A percentile compares a stretch with the other conserved stretches of the same genome.
Evolutionary conservation across 1,140 invertebrate species (phyloP).

Genomic region (Platorchestia sp.): DNA sequence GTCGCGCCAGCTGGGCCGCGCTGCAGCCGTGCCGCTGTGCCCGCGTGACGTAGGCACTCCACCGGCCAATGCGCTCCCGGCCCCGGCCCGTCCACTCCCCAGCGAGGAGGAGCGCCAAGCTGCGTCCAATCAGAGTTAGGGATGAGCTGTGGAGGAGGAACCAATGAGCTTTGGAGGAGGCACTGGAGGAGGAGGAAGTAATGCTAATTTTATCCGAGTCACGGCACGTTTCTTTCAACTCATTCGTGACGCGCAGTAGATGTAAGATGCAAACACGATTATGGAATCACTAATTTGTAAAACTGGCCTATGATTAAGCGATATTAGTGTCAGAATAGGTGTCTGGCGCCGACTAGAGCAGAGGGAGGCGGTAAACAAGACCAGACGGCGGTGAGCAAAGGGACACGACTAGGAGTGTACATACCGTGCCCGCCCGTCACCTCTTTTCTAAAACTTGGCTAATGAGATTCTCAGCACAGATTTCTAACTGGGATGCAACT

Average conservation of each 20-base stretch:
- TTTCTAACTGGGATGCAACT: neutral
- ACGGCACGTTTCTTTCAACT: slow-evolving; percentile 53
- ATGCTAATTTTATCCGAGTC: slow-evolving; percentile 52
- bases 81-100: slow-evolving; percentile 57
- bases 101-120: slow-evolving; percentile 40
- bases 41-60: neutral
- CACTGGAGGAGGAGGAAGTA: slow-evolving; percentile 24
- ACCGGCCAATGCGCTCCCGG: slow-evolving; percentile 62
- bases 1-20: slow-evolving; percentile 64
- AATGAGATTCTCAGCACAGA: neutral
- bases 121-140: slow-evolving; percentile 39
- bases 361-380: slow-evolving; percentile 1
- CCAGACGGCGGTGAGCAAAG: neutral
- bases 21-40: slow-evolving; percentile 59
- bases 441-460: slow-evolving; percentile 3
- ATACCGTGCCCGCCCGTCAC: slow-evolving; percentile 21
- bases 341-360: slow-evolving; percentile 12
- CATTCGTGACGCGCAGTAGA: slow-evolving; percentile 49
- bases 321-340: slow-evolving; percentile 51
- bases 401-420: neutral
- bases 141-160: neutral
- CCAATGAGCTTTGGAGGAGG: slow-evolving; percentile 3
- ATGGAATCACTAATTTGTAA: slow-evolving; percentile 56
- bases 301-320: slow-evolving; percentile 53
- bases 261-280: slow-evolving; percentile 55